Evolutionary conservation across 2,113 vertebrate species (phyloP).

Genomic region (Gobius niger): DNA sequence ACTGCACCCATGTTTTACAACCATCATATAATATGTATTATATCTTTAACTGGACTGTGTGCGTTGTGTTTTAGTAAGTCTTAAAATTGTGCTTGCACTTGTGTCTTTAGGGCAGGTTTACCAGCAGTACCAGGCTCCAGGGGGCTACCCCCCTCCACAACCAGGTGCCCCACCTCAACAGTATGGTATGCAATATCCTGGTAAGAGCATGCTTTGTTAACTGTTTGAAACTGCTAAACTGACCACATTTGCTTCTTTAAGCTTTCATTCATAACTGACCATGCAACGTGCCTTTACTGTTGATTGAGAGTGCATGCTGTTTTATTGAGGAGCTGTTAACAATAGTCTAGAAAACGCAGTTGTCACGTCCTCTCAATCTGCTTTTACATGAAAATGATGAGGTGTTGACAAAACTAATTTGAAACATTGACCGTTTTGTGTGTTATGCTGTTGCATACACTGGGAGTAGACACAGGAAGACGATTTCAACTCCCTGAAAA

Average conservation of each 20-base stretch:
- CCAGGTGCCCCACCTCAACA: slow-evolving; percentile 80
- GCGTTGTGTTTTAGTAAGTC: slow-evolving; percentile 23
- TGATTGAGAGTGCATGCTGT: neutral
- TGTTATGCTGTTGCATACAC: no score
- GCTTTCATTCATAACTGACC: neutral
- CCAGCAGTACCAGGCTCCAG: slow-evolving; percentile 92
- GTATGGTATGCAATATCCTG: slow-evolving; percentile 93
- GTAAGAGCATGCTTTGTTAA: slow-evolving; percentile 75
- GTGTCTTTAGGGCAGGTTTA: slow-evolving; percentile 88
- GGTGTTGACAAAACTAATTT: no score
- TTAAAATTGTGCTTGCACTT: neutral
- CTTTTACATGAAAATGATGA: no score
- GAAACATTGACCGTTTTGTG: no score
- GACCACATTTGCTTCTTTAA: neutral
- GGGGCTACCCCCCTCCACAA: slow-evolving; percentile 88
- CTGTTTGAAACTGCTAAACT: neutral
- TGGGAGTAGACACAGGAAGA: no score
- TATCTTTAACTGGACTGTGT: neutral
- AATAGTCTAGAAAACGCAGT: no score
- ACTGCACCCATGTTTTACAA: slow-evolving; percentile 25
- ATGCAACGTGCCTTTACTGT: neutral
- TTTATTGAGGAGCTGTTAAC: neutral
- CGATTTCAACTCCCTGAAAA: no score
- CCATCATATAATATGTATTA: neutral
- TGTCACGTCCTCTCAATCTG: no score